Conservation (phyloP, 2,888 invertebrate species). For the Andrena trimmerana region DNA sequence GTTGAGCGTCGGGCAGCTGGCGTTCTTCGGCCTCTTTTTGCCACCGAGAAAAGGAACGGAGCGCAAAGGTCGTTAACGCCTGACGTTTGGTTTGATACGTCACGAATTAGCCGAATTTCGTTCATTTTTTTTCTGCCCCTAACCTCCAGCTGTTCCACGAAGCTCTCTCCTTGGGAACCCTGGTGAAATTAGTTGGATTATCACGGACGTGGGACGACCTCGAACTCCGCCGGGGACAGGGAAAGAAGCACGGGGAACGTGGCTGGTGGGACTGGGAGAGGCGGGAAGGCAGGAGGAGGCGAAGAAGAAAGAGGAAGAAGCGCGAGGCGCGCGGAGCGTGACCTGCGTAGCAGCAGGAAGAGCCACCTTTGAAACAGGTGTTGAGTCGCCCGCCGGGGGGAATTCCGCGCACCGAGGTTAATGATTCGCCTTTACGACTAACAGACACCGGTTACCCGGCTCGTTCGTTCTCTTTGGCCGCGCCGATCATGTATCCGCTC, state of each 20-base stretch:
- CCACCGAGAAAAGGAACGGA: neutral
- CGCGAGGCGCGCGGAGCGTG: conserved; percentile 56
- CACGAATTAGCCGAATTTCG: conserved; percentile 59
- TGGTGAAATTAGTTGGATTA: conserved; percentile 68
- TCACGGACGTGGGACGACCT: conserved; percentile 68
- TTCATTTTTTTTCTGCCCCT: conserved; percentile 52
- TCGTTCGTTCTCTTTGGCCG: conserved; percentile 41
- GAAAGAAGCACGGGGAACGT: conserved; percentile 11
- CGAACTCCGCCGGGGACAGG: conserved; percentile 50
- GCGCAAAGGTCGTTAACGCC: conserved; percentile 30
- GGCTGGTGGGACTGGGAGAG: neutral
- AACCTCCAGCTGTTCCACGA: conserved; percentile 43
- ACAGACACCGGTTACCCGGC: conserved; percentile 47
- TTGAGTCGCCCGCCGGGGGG: conserved; percentile 52
- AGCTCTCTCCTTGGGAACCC: conserved; percentile 56
- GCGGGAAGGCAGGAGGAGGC: neutral
- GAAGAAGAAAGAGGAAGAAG: conserved; percentile 12
- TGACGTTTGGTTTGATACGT: conserved; percentile 25
- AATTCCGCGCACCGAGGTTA: conserved; percentile 66
- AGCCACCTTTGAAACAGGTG: conserved; percentile 70
- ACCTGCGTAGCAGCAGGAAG: conserved; percentile 63
- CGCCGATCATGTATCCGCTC: conserved; percentile 19
- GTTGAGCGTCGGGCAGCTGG: neutral
- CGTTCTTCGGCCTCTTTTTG: conserved; percentile 2
- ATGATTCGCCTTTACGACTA: conserved; percentile 72